These are phyloP conservation scores for Muscicapa comitata DNA, from an alignment of 2,797 vertebrate genomes.

Conservation along the genomic window DNA sequence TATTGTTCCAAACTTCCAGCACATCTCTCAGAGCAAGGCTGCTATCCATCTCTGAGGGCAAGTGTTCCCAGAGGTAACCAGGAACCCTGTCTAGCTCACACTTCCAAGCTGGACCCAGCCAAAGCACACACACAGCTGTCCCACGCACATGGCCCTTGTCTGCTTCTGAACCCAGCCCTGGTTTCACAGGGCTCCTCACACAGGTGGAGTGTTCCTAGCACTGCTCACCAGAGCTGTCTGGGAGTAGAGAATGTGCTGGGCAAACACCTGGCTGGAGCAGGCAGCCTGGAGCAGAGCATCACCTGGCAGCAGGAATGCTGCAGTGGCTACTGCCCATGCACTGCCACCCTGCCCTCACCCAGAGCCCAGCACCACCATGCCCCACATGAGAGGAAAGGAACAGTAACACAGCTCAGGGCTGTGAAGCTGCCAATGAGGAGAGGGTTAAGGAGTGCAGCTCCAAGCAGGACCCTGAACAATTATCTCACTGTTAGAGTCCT, in stretches of 20 bases:
- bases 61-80: neutral
- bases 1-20: neutral
- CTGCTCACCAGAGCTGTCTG: neutral
- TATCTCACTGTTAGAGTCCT: neutral
- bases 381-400: neutral
- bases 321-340: rapidly evolving
- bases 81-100: neutral
- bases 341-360: rapidly evolving
- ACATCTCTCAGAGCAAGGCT: neutral
- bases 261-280: neutral
- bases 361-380: neutral
- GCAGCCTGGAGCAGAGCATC: neutral
- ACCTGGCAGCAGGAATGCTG: neutral
- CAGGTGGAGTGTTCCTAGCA: neutral
- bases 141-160: neutral
- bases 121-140: neutral
- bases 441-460: neutral
- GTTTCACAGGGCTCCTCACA: neutral
- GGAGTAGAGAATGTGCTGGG: neutral
- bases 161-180: neutral
- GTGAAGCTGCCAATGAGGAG: neutral
- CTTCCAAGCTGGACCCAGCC: neutral
- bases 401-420: neutral
- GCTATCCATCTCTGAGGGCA: no score
- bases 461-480: neutral